phyloP scores from a whole-genome alignment of 2,797 vertebrate genomes.

The Agapornis canus region DNA sequence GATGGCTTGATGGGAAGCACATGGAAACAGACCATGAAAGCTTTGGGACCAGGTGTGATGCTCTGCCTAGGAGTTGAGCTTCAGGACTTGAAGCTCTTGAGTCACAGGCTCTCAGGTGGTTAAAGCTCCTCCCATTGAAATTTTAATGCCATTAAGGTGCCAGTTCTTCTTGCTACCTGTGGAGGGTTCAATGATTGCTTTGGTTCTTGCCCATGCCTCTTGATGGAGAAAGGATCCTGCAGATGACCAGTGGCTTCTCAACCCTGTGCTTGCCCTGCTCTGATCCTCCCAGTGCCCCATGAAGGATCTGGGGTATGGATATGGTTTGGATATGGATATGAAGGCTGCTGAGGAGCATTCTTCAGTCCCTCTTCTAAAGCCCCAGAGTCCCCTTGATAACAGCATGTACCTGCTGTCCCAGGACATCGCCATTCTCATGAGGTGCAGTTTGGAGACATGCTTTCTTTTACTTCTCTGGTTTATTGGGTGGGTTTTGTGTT shows the following conservation, averaged over 20 bases:
- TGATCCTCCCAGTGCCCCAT: not conserved
- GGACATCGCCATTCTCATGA: rapidly evolving
- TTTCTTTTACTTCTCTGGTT: rapidly evolving
- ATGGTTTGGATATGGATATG: not conserved
- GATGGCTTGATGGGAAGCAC: not conserved
- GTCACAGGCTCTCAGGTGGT: not conserved
- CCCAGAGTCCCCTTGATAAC: not conserved
- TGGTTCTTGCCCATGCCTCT: rapidly evolving
- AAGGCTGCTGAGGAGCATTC: not conserved
- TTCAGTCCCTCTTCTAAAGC: not conserved
- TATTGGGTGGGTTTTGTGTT: not conserved
- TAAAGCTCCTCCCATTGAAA: not conserved
- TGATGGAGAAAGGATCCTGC: not conserved
- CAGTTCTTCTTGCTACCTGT: rapidly evolving
- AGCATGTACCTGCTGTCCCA: not conserved
- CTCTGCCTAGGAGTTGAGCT: not conserved
- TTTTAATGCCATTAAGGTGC: not conserved
- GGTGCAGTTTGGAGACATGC: rapidly evolving
- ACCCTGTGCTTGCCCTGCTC: not conserved
- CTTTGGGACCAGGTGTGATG: not conserved
- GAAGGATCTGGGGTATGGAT: not conserved
- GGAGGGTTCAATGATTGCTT: rapidly evolving
- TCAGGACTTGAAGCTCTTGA: not conserved
- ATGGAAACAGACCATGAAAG: rapidly evolving
- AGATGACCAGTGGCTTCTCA: not conserved